A percentile compares a stretch with the other conserved stretches of the same genome.
phyloP scores from a whole-genome alignment of 2,113 vertebrate genomes.

The Scatophagus argus region DNA sequence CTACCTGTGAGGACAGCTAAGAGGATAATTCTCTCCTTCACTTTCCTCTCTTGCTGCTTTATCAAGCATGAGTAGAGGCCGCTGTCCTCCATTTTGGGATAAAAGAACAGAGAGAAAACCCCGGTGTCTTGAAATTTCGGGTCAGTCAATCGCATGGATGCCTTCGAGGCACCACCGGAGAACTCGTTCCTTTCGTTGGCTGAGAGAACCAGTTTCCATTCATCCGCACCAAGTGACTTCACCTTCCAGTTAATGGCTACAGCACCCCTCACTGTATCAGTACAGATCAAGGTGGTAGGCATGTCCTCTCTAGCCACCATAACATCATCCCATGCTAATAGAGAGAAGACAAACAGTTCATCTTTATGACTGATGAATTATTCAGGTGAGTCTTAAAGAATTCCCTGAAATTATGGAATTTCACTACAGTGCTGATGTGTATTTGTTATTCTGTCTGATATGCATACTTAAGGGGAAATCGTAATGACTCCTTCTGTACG shows the following conservation, averaged over 20 bases:
- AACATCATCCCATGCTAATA: slow-evolving; percentile 74
- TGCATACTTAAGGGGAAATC: neutral
- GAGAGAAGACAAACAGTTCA: neutral
- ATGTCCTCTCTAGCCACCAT: slow-evolving; percentile 63
- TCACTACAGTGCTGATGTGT: neutral
- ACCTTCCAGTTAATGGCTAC: slow-evolving; percentile 75
- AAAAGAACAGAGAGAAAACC: slow-evolving; percentile 73
- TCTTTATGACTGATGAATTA: neutral
- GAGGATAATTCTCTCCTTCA: slow-evolving; percentile 69
- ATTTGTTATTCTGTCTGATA: neutral
- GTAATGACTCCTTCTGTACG: neutral
- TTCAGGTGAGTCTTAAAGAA: neutral
- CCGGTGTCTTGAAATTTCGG: slow-evolving; percentile 65
- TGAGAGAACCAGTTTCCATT: slow-evolving; percentile 73
- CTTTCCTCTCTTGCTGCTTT: slow-evolving; percentile 39
- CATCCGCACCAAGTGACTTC: slow-evolving; percentile 24
- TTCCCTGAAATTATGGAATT: neutral
- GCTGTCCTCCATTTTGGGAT: slow-evolving; percentile 54
- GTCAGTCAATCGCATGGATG: slow-evolving; percentile 59
- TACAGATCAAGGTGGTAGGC: slow-evolving; percentile 71
- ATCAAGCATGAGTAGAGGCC: slow-evolving; percentile 78
- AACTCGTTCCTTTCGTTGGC: slow-evolving; percentile 49
- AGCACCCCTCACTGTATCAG: slow-evolving; percentile 12
- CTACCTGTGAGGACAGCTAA: slow-evolving; percentile 80
- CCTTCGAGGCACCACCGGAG: slow-evolving; percentile 35